Evolutionary conservation across 2,888 invertebrate species (phyloP), one percentile per base, ranked within the genome.

Genomic region (Drosophila colorata): DNA sequence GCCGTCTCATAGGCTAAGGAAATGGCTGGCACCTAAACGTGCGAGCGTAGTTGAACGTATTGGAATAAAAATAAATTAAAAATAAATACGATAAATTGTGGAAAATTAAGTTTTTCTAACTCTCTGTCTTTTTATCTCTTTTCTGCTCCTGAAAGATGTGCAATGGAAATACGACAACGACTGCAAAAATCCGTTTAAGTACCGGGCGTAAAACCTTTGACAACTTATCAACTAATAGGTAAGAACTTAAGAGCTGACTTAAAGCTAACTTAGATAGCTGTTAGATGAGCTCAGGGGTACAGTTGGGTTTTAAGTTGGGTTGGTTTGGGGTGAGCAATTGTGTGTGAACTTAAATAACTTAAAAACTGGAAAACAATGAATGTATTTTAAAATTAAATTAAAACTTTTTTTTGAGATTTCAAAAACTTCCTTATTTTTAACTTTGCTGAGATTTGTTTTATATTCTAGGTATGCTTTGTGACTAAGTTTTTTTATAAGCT

Each of bases 1-100:
- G 98, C 97, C 94, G 97, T 96, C 95, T 98, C 98, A 95, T 98
- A 98, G 94, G 98, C 98, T 95, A 98, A 95, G 94, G 98, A 98
- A 94, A 98, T 98, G 94, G 98, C 98, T 93, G 98, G 98, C 94
- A 97, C 97, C 98, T 97, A 94, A 75, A 60, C 61, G 87, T 78
- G 79, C 87, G 55, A 87, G 65, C 78, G 43, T 20, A 14, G 47
- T 60, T 49, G 25, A 69, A 58, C 41, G 68, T 63, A 68, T 60
- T 69, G 74, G 79, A 61, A 77, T 65, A 63, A 74, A 80, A 76
- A 78, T 69, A 78, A 83, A 80, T 69, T 64, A 31, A 78, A 86
- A 86, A 79, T 77, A 86, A 83, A 75, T 87, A 71, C 66, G 82
- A 82, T 85, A 87, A 85, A 85, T 73, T 78, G 60, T 78, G 80